These are phyloP conservation scores for Tiphia femorata DNA, from an alignment of 2,888 invertebrate genomes.

Conservation along the genomic window DNA sequence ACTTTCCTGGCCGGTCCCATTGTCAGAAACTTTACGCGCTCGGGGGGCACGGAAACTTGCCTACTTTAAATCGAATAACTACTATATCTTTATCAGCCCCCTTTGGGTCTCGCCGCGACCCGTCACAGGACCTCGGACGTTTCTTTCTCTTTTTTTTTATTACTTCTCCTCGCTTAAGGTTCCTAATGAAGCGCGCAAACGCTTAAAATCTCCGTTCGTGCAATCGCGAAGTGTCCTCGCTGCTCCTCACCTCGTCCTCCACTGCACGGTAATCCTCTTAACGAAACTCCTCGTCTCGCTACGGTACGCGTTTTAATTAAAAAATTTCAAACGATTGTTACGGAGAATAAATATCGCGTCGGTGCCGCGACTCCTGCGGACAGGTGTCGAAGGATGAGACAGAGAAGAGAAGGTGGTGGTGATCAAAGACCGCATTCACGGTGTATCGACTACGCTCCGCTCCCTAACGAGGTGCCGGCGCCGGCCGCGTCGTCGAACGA, in stretches of 20 bases:
- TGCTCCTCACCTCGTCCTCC: too few species aligned
- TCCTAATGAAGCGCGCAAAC: slow-evolving; percentile 17
- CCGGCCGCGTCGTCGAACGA: too few species aligned
- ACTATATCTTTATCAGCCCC: slow-evolving; percentile 2
- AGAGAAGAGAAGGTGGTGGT: too few species aligned
- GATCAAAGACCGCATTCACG: too few species aligned
- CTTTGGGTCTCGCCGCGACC: neutral
- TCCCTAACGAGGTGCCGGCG: too few species aligned
- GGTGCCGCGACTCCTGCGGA: too few species aligned
- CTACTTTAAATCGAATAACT: slow-evolving; percentile 27
- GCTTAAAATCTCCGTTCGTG: slow-evolving; percentile 9
- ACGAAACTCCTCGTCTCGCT: neutral
- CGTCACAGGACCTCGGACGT: neutral
- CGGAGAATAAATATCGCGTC: too few species aligned
- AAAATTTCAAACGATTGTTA: slow-evolving; percentile 33
- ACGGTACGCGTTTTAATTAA: slow-evolving; percentile 30
- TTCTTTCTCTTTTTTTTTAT: neutral
- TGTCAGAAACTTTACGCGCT: slow-evolving; percentile 20
- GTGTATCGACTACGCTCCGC: too few species aligned
- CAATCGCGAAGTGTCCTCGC: neutral
- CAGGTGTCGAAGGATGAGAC: too few species aligned
- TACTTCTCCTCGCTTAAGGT: slow-evolving; percentile 3
- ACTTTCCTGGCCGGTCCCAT: slow-evolving; percentile 20
- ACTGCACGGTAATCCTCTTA: slow-evolving; percentile 30
- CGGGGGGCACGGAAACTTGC: slow-evolving; percentile 19